Percentiles rank a stretch among this genome's conserved stretches.
Evolutionary conservation across 2,797 vertebrate species (phyloP).

Genomic region (Acridotheres tristis): DNA sequence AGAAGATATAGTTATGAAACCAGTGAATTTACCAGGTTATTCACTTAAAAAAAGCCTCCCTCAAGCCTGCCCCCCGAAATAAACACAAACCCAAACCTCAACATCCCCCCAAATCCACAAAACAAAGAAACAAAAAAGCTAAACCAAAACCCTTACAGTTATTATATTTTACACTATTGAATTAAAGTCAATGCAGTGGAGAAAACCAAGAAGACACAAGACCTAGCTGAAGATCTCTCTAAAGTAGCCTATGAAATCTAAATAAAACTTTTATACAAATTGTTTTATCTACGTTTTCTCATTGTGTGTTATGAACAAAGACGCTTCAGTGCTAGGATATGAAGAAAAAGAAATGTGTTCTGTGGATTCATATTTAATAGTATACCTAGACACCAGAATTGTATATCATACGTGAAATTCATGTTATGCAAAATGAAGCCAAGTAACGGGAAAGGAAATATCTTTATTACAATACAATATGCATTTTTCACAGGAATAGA

Average conservation of each 20-base stretch:
- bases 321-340: background rate
- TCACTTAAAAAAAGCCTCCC: background rate
- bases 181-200: background rate
- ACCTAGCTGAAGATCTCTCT: background rate
- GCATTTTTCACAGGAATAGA: background rate
- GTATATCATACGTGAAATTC: background rate
- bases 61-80: rapidly evolving
- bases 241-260: background rate
- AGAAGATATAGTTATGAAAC: background rate
- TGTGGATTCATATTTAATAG: background rate
- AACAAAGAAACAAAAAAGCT: background rate
- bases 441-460: background rate
- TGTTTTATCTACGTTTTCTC: background rate
- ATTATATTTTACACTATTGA: background rate
- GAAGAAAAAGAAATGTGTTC: background rate
- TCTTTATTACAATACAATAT: background rate
- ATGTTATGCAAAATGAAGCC: background rate
- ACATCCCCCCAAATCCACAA: background rate
- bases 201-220: background rate
- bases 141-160: background rate
- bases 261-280: background rate
- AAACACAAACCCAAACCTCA: background rate
- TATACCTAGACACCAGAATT: background rate
- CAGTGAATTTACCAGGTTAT: background rate
- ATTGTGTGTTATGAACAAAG: background rate